Base-by-base conservation (phyloP, 2,113 vertebrate genomes). In the Rynchops niger region DNA sequence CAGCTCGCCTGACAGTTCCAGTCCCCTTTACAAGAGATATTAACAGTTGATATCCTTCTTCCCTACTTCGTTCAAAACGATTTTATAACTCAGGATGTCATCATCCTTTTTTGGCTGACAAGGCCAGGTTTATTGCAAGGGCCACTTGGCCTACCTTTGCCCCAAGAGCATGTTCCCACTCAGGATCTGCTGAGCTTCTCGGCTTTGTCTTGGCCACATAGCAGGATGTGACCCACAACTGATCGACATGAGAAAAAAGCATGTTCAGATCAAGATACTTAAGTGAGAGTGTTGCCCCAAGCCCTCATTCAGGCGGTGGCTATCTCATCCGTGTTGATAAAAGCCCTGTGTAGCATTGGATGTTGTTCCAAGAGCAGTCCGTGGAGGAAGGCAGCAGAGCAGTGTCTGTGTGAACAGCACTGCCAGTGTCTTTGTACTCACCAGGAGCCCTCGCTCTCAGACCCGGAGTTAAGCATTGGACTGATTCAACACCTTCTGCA, bases 371-470 rank as follows among this genome's bases (percentile, higher is more conserved):
- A 4, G 0, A 63, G 43, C 21, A 52, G 42, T 9, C 20, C 16
- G 9, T 4, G 15, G 27, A 56, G 66, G 21, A 80, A 63, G 36
- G 43, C 25, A 74, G 45, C n/a, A 53, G 73, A 47, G 23, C 14
- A 56, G 21, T 6, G 19, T 40, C 38, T 38, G 9, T 19, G 40
- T 23, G 22, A 80, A 11, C 12, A 66, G 45, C 0, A 1, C 16
- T 90, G 49, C 27, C 5, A 2, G 12, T 15, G 45, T 8, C 21
- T 49, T 12, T 45, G 27, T 30, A 11, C 21, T n/a, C 0, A 0
- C 19, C 40, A 36, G 9, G n/a, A 82, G 9, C 23, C 21, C 6
- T 4, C 0, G 2, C 20, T 17, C 53, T 77, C 30, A 0, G 2
- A 26, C 15, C 15, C 67, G 29, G 14, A 66, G 12, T 59, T 47